Percentiles rank a stretch among this genome's conserved stretches.
These are phyloP conservation scores for Aselliscus stoliczkanus DNA, from an alignment of 2,797 vertebrate genomes.

Conservation along the genomic window DNA sequence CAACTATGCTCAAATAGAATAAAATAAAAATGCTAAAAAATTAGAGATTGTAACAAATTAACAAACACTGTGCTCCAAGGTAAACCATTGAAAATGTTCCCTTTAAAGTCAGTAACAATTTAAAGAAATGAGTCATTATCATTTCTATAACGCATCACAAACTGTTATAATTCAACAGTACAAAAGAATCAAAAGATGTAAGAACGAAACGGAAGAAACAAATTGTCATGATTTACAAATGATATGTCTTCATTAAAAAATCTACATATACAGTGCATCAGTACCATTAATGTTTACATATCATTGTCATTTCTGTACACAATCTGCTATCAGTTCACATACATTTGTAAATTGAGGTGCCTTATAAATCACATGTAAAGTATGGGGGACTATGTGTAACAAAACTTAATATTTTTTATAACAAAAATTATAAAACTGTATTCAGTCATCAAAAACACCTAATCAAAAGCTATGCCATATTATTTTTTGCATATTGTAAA, in stretches of 20 bases:
- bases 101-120: background rate
- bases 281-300: background rate
- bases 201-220: background rate
- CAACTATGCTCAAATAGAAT: background rate
- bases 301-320: background rate
- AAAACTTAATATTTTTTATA: background rate
- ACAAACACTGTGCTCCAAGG: background rate
- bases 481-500: background rate
- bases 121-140: background rate
- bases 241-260: background rate
- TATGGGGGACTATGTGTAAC: background rate
- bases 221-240: background rate
- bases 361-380: background rate
- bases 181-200: background rate
- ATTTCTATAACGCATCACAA: background rate
- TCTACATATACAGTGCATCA: background rate
- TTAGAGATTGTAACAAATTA: background rate
- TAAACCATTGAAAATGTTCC: background rate
- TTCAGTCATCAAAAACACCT: background rate
- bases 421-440: background rate
- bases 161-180: background rate
- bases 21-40: background rate
- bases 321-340: background rate
- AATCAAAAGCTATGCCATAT: background rate
- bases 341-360: background rate